Percentiles rank a stretch among this genome's conserved stretches.
phyloP scores from a whole-genome alignment of 2,888 invertebrate genomes.

The Tetropium fuscum region DNA sequence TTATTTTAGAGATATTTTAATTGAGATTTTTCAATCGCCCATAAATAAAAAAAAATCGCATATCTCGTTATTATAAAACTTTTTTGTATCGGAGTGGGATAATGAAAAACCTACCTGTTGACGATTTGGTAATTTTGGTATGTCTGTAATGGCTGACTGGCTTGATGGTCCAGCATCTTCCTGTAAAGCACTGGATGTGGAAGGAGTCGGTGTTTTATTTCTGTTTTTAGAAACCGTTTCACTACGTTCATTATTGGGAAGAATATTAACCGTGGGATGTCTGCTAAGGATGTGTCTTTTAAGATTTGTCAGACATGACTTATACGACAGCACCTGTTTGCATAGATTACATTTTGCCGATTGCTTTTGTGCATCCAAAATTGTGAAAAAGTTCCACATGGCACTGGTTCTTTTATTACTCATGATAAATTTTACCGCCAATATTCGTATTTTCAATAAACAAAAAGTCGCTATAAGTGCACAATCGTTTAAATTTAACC shows the following conservation, averaged over 20 bases:
- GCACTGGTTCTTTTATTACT: not conserved
- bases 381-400: not conserved
- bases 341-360: constrained; percentile 6
- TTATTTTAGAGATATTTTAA: too few relatives aligned
- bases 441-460: too few relatives aligned
- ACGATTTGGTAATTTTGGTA: not conserved
- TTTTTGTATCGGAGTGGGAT: not conserved
- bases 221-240: not conserved
- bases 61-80: too few relatives aligned
- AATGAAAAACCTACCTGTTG: not conserved
- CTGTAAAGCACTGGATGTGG: too few relatives aligned
- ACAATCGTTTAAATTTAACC: too few relatives aligned
- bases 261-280: constrained; percentile 7
- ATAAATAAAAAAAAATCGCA: too few relatives aligned
- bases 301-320: not conserved
- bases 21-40: too few relatives aligned
- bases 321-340: constrained; percentile 1
- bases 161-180: not conserved
- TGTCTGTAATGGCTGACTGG: too few relatives aligned
- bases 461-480: too few relatives aligned
- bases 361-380: not conserved
- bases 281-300: constrained; percentile 2
- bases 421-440: too few relatives aligned
- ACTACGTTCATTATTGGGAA: not conserved
- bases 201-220: too few relatives aligned